Evolutionary conservation across 2,113 vertebrate genomes (phyloP), one percentile per base, ranked within the genome.

Genomic region (Protomyctophum bolini): DNA sequence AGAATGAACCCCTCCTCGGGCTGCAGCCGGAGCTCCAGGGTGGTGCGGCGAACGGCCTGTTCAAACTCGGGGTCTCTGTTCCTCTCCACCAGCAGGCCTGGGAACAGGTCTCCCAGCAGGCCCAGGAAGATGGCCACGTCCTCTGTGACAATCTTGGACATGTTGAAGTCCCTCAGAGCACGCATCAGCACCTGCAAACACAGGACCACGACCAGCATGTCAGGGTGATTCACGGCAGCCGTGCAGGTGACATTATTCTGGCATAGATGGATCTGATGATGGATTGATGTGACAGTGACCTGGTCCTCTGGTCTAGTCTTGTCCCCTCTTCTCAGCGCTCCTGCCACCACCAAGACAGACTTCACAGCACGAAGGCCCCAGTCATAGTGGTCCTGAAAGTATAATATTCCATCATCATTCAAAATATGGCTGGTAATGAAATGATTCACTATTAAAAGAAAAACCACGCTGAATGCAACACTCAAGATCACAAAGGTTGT

Each of bases 1-100:
- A 97, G 92, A 66, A 96, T 83, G 80, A 98, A 98, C 72, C 85
- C 91, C 61, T 97, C 94, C 88, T 98, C 94, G 0, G 95, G 90
- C 83, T 97, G 93, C 51, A 95, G 93, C 70, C 33, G 82, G 49
- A 96, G 94, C 75, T 95, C 92, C 80, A 94, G 76, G 21, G 92
- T 93, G 50, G 93, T 92, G 49, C 94, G 89, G 76, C 93, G 88
- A 81, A 94, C 87, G 79, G 92, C 90, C 83, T 92, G 92, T 70
- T 97, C 95, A 86, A 94, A 95, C 66, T 93, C 83, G 15, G 79
- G 77, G 52, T 92, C 92, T 71, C 89, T 91, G 67, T 77, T 92
- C 81, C 95, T 91, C 2, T 72, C 92, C 63, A 94, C 93, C 57
- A 94, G 94, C 77, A 98, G 68, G 62, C 91, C 87, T 75, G 92